Percentiles rank a stretch among this genome's conserved stretches.
These are phyloP conservation scores for Pristionchus maxplancki DNA, from an alignment of 2,888 invertebrate genomes.

Conservation along the genomic window DNA sequence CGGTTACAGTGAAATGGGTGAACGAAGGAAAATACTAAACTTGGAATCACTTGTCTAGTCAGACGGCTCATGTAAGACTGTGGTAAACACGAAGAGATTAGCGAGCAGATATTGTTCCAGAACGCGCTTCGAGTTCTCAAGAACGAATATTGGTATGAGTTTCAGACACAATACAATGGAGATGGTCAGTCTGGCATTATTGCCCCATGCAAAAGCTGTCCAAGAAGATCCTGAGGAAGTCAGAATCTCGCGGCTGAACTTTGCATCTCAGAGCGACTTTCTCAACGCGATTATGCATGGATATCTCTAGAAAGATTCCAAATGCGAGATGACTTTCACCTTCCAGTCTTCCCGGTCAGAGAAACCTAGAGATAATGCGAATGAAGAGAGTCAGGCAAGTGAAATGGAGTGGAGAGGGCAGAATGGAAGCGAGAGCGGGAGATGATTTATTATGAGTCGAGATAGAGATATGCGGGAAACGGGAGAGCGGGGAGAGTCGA, in stretches of 20 bases:
- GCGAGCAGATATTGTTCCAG: no score
- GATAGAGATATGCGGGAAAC: slow-evolving; percentile 9
- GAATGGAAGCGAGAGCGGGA: slow-evolving; percentile 46
- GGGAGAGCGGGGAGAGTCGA: slow-evolving; percentile 28
- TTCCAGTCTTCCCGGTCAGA: background rate
- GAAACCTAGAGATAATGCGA: background rate
- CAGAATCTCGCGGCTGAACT: background rate
- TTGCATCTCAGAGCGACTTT: background rate
- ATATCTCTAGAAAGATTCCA: background rate
- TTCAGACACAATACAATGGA: no score
- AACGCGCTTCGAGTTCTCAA: no score
- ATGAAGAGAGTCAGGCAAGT: background rate
- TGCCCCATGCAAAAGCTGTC: no score
- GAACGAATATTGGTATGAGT: no score
- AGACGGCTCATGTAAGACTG: no score
- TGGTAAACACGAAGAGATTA: no score
- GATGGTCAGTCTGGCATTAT: no score
- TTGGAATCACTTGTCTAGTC: no score
- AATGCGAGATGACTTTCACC: background rate
- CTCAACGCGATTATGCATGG: background rate
- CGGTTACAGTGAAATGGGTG: no score
- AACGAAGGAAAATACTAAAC: no score
- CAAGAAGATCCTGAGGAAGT: no score
- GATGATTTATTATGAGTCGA: slow-evolving; percentile 38
- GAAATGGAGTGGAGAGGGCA: slow-evolving; percentile 48